Evolutionary conservation across 2,113 vertebrate genomes (phyloP).

Genomic region (Synchiropus splendidus): DNA sequence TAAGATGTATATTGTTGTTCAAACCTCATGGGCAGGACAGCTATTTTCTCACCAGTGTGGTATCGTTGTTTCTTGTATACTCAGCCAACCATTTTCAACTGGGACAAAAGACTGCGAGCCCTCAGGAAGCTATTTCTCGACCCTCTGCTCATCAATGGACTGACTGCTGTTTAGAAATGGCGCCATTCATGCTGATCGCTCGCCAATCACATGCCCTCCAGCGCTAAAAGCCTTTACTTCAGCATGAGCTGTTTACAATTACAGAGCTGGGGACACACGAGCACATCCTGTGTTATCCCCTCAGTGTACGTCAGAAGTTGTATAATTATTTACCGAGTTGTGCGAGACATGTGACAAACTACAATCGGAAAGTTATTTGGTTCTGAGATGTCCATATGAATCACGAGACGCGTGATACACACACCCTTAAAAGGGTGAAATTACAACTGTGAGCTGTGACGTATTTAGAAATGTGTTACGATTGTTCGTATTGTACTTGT

Average conservation of each 20-base stretch:
- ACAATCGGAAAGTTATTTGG: too few species aligned
- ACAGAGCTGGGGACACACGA: constrained; percentile 17
- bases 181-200: constrained; percentile 30
- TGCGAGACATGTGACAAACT: too few species aligned
- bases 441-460: too few species aligned
- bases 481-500: too few species aligned
- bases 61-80: constrained; percentile 50
- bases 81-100: constrained; percentile 49
- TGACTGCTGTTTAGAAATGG: constrained; percentile 25
- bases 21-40: too few species aligned
- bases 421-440: too few species aligned
- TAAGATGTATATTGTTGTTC: too few species aligned
- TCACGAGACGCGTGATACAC: too few species aligned
- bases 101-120: constrained; percentile 37
- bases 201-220: constrained; percentile 25
- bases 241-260: constrained; percentile 33
- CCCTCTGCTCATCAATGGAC: constrained; percentile 9
- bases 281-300: constrained; percentile 42
- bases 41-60: constrained; percentile 35
- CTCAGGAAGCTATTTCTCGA: constrained; percentile 44
- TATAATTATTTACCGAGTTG: not conserved
- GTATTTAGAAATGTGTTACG: too few species aligned
- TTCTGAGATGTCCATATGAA: too few species aligned
- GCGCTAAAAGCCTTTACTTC: constrained; percentile 39
- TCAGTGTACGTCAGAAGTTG: constrained; percentile 38